Evolutionary conservation across 2,797 vertebrate genomes (phyloP), one percentile per base, ranked within the genome.

Genomic region (Sebastes hubbsi): DNA sequence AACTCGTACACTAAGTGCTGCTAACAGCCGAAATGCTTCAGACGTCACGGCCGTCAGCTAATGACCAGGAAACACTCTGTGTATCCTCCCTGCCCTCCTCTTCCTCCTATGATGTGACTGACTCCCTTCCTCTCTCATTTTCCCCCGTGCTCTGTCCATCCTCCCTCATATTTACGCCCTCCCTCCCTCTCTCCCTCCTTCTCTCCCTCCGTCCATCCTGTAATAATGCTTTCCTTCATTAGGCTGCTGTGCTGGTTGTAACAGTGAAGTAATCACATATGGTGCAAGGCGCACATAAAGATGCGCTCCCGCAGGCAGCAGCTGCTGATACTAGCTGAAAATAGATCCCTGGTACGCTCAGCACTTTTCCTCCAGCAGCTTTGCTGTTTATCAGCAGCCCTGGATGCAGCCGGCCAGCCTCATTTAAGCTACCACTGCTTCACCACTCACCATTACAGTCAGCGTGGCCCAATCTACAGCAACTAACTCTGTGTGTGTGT

Each of bases 301-400:
- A 97, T 96, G 95, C 91, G 93, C 96, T 97, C 96, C 96, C 96
- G 94, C 96, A 96, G 97, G 96, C 97, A 95, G 96, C 96, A 97
- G 96, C 97, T 99, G 98, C 97, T 99, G 97, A 98, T 97, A 96
- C 96, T 95, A 96, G 97, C 97, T 97, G 97, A 97, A 99, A 99
- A 98, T 97, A 97, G 96, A 97, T 96, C 96, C 96, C 95, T 95
- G 88, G 88, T 96, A 90, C 80, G 95, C 97, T 97, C 97, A 97
- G 97, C 97, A 97, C 94, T 97, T 98, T 97, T 96, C 77, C 87
- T 89, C 27, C 72, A 87, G 85, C 84, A 86, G 86, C 78, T 78
- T 75, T 88, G 78, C 78, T 91, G 87, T 89, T 90, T 89, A 88
- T 91, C 89, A 85, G 86, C 78, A 75, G 85, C 93, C 91, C 92